Percentiles rank a stretch among this genome's conserved stretches.
Conservation (phyloP, 2,888 invertebrate genomes). For the Lacanobia oleracea region DNA sequence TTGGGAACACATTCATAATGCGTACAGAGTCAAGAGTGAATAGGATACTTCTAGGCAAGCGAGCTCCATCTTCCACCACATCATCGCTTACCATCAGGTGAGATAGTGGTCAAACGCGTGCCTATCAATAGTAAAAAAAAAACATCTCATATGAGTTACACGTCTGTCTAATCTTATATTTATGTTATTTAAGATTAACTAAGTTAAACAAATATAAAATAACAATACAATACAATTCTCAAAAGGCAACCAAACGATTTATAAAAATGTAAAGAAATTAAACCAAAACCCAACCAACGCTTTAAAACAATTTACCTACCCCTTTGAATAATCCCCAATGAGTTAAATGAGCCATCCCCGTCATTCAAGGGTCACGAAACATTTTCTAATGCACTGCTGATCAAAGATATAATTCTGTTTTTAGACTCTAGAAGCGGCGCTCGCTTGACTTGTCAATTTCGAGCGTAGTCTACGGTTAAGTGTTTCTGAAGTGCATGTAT, state of each 20-base stretch:
- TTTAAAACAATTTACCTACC: slow-evolving; percentile 22
- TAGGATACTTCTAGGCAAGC: no score
- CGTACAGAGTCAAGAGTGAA: no score
- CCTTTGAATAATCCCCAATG: slow-evolving; percentile 2
- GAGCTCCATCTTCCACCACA: no score
- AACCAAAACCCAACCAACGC: not conserved
- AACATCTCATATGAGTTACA: no score
- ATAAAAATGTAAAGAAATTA: slow-evolving; percentile 11
- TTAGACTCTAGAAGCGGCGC: slow-evolving; percentile 15
- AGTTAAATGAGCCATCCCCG: slow-evolving; percentile 40
- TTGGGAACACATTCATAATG: no score
- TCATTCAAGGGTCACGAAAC: slow-evolving; percentile 35
- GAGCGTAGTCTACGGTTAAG: slow-evolving; percentile 22
- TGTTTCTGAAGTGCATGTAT: slow-evolving; percentile 30
- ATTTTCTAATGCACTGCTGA: slow-evolving; percentile 50
- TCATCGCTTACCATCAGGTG: no score
- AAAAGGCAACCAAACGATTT: not conserved
- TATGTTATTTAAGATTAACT: no score
- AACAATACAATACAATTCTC: no score
- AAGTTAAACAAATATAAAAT: no score
- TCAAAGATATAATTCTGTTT: slow-evolving; percentile 51
- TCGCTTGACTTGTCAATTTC: slow-evolving; percentile 47
- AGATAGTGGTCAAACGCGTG: no score
- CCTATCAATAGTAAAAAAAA: no score
- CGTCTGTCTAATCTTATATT: no score